Base-by-base conservation (phyloP, 1,140 invertebrate genomes). In the Tribolium castaneum region DNA sequence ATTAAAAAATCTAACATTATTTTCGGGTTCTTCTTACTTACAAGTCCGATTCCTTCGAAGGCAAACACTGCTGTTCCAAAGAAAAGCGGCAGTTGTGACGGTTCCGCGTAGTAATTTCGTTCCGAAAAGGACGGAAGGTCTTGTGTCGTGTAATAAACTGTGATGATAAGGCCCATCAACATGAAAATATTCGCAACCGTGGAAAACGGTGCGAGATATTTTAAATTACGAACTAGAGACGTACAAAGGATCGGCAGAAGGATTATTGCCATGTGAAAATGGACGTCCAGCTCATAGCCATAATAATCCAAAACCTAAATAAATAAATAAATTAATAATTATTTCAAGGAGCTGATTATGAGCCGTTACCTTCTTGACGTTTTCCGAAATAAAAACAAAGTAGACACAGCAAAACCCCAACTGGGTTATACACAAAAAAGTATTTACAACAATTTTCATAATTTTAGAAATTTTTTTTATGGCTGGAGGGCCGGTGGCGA, bases 391-490 rank as follows among this genome's bases (percentile, higher is more conserved):
- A 87, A 98, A 98, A 30, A 98, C 93, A 83, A 97, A 94, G 88
- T 98, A 98, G 25, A 98, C 94, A 88, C 95, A 97, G 87, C 97
- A 98, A 88, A 98, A 98, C 77, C 97, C 97, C 80, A 98, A 87
- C 88, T 98, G 97, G 30, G 96, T 97, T 59, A 97, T 88, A 83
- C 95, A 94, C 49, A 98, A 90, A 87, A 96, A 95, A 5, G 91
- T 76, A 86, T 95, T 94, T 75, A 95, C 92, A 77, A 94, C 84
- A 39, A 88, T 87, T 82, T 90, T 90, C 89, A 92, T 92, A 14
- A 87, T 82, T 19, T 86, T 82, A 0, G 94, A 90, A 81, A 91
- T 90, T 30, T 87, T 88, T 49, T 91, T 87, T 3, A 93, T 80
- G 45, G 85, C 83, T 0, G 87, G 83, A 0, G 94, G 94, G 0